Conservation (phyloP, 2,797 vertebrate genomes). For the Somateria mollissima region DNA sequence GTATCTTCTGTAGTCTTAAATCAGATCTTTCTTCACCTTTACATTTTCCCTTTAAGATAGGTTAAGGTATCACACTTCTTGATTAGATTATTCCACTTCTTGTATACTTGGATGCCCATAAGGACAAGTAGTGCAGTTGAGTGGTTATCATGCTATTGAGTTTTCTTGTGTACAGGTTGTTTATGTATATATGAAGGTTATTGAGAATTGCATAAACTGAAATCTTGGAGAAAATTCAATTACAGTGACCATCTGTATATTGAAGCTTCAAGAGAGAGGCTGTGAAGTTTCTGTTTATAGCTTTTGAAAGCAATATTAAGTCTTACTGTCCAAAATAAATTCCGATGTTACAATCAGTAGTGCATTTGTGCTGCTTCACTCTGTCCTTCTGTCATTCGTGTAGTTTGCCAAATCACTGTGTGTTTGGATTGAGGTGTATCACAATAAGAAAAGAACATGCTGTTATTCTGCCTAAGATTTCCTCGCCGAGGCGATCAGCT, state of each 20-base stretch:
- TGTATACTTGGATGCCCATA: accelerated
- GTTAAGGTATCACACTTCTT: not conserved
- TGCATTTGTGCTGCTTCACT: not conserved
- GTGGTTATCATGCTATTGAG: not conserved
- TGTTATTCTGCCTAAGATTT: not conserved
- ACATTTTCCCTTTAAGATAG: not conserved
- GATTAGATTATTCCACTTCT: not conserved
- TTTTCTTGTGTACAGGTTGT: not conserved
- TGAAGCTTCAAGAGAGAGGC: not conserved
- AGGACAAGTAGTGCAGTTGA: not conserved
- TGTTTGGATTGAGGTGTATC: not conserved
- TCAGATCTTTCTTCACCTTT: not conserved
- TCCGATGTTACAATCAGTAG: not conserved
- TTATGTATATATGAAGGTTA: not conserved
- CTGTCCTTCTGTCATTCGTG: not conserved
- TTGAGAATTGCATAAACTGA: not conserved
- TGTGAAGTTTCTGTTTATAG: not conserved
- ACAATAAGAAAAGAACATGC: not conserved
- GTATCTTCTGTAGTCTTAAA: not conserved
- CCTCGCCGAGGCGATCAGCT: too few relatives aligned
- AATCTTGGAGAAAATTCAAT: not conserved
- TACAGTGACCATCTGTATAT: not conserved
- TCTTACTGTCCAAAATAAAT: not conserved
- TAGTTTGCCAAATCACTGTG: not conserved
- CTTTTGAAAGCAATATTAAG: not conserved